These are phyloP conservation scores for Loriculus beryllinus DNA, from an alignment of 2,797 vertebrate genomes.

Conservation along the genomic window DNA sequence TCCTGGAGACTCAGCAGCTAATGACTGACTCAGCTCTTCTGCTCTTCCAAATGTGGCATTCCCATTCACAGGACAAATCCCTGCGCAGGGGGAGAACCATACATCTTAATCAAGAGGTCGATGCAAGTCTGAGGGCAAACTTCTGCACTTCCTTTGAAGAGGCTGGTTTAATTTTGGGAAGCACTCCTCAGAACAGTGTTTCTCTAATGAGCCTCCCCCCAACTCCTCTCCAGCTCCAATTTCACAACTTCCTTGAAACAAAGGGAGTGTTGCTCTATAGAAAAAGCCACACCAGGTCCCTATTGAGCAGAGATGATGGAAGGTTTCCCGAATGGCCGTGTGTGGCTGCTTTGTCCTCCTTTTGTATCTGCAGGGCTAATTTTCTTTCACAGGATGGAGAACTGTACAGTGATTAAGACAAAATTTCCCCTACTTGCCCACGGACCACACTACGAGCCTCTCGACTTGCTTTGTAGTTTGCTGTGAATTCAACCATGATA, in stretches of 20 bases:
- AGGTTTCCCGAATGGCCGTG: constrained; percentile 47
- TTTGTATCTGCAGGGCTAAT: constrained; percentile 30
- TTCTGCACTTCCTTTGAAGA: constrained; percentile 40
- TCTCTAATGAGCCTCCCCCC: constrained; percentile 37
- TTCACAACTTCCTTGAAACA: constrained; percentile 64
- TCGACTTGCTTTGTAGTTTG: not conserved
- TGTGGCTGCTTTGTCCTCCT: constrained; percentile 50
- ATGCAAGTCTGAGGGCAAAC: constrained; percentile 14
- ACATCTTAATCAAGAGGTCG: constrained; percentile 31
- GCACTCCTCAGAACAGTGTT: constrained; percentile 5
- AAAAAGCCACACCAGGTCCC: constrained; percentile 29
- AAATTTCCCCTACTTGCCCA: constrained; percentile 26
- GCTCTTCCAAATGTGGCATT: not conserved
- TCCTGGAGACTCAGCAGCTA: not conserved
- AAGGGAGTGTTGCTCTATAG: constrained; percentile 47
- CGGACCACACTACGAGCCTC: constrained; percentile 40
- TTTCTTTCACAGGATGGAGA: constrained; percentile 51
- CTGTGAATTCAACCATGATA: constrained; percentile 61
- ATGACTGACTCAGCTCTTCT: constrained; percentile 22
- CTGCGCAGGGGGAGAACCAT: not conserved
- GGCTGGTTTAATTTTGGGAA: constrained; percentile 36
- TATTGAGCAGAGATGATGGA: constrained; percentile 52
- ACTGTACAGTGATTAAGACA: constrained; percentile 53
- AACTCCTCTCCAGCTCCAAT: constrained; percentile 8
- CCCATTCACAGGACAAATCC: constrained; percentile 3